A percentile compares a stretch with the other conserved stretches of the same genome.
These are phyloP conservation scores for Steinernema hermaphroditum DNA, from an alignment of 2,888 invertebrate species.

Conservation along the genomic window DNA sequence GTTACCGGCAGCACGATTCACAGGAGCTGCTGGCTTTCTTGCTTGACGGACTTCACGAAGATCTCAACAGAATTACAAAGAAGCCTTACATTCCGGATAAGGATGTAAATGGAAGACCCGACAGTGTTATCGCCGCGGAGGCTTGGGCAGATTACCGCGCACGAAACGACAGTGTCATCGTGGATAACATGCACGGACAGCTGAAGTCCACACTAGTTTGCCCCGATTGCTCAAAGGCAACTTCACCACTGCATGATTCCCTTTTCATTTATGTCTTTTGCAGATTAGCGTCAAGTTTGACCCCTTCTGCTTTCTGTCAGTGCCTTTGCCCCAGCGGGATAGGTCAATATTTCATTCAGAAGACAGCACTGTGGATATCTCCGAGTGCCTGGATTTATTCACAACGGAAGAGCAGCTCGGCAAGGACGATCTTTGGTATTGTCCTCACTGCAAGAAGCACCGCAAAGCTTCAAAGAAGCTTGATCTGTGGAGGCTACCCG, in stretches of 20 bases:
- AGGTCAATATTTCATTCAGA: conserved; percentile 67
- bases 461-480: conserved; percentile 73
- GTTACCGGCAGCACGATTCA: conserved; percentile 72
- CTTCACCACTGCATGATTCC: too few relatives aligned
- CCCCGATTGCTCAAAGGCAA: conserved; percentile 71
- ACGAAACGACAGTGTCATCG: conserved; percentile 72
- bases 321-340: conserved; percentile 70
- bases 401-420: conserved; percentile 72
- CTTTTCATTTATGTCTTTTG: too few relatives aligned
- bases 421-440: conserved; percentile 72
- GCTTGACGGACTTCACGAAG: conserved; percentile 72
- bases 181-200: conserved; percentile 72
- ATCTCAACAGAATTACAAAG: conserved; percentile 71
- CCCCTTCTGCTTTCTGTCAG: conserved; percentile 72
- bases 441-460: conserved; percentile 72
- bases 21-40: conserved; percentile 73
- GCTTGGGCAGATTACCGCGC: conserved; percentile 71
- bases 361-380: conserved; percentile 47
- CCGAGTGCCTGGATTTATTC: conserved; percentile 72
- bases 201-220: conserved; percentile 72
- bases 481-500: conserved; percentile 72
- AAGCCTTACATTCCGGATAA: conserved; percentile 72
- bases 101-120: conserved; percentile 67
- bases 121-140: conserved; percentile 67
- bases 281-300: conserved; percentile 73